phyloP scores from a whole-genome alignment of 2,797 vertebrate species.

The Xenops minutus region DNA sequence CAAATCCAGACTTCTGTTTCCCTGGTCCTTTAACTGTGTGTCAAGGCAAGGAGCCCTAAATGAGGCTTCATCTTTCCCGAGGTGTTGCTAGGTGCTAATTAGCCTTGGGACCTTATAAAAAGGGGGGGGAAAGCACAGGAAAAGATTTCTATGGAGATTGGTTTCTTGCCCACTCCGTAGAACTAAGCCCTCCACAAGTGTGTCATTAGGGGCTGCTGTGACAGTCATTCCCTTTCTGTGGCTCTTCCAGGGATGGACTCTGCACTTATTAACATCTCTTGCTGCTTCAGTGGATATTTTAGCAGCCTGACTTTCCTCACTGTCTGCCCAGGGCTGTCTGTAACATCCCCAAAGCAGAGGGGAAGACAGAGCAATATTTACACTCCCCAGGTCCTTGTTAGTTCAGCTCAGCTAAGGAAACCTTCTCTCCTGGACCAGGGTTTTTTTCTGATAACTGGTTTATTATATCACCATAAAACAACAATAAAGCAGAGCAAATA shows the following conservation, averaged over 20 bases:
- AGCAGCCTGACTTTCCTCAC: background rate
- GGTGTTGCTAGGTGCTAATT: conserved; percentile 42
- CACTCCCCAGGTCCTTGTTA: background rate
- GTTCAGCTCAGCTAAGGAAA: background rate
- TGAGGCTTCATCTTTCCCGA: background rate
- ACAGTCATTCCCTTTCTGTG: background rate
- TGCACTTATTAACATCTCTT: background rate
- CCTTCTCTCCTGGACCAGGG: background rate
- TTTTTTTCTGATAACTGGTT: background rate
- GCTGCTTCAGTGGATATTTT: background rate
- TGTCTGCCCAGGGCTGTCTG: background rate
- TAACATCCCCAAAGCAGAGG: background rate
- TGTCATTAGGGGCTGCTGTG: background rate
- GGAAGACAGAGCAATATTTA: background rate
- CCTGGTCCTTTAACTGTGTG: background rate
- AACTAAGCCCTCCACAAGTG: background rate
- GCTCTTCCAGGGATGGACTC: background rate
- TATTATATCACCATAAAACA: background rate
- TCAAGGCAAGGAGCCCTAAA: background rate
- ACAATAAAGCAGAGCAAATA: background rate
- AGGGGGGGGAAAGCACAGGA: background rate
- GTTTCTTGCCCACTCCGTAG: background rate
- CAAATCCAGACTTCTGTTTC: background rate
- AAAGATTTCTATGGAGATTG: background rate
- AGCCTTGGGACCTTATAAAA: background rate